phyloP scores from a whole-genome alignment of 2,797 vertebrate species.

The Spheniscus humboldti region DNA sequence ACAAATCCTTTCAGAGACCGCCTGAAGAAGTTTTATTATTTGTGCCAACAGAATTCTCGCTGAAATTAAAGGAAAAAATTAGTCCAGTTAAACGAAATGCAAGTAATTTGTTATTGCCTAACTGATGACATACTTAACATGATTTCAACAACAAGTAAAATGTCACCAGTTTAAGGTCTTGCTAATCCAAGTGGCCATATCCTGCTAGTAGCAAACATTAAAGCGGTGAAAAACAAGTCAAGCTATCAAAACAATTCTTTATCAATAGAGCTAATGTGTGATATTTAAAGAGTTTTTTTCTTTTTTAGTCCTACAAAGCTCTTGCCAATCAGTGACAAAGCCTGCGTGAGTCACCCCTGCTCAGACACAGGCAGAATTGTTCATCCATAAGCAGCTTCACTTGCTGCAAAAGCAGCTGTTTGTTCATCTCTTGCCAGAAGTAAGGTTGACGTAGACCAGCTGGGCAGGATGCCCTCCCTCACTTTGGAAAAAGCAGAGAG shows the following conservation, averaged over 20 bases:
- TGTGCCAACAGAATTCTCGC: slow-evolving; percentile 18
- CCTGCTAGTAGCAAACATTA: background rate
- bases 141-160: slow-evolving; percentile 21
- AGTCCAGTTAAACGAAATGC: slow-evolving; percentile 46
- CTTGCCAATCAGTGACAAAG: slow-evolving; percentile 55
- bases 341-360: slow-evolving; percentile 55
- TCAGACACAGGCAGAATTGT: slow-evolving; percentile 61
- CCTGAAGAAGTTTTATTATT: slow-evolving; percentile 46
- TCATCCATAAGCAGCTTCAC: slow-evolving; percentile 62
- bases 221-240: slow-evolving; percentile 24
- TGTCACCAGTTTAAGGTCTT: slow-evolving; percentile 32
- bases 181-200: background rate
- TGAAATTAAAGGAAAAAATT: slow-evolving; percentile 64
- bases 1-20: slow-evolving; percentile 41
- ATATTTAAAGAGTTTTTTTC: slow-evolving; percentile 37
- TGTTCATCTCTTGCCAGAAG: slow-evolving; percentile 63
- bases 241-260: slow-evolving; percentile 33
- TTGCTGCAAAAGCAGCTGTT: slow-evolving; percentile 69
- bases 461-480: slow-evolving; percentile 58
- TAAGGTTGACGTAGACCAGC: slow-evolving; percentile 60
- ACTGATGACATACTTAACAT: slow-evolving; percentile 23
- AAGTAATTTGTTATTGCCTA: slow-evolving; percentile 60
- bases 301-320: slow-evolving; percentile 36
- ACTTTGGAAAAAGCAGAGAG: slow-evolving; percentile 9
- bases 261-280: slow-evolving; percentile 44